Evolutionary conservation across 2,888 invertebrate species (phyloP), one percentile per base, ranked within the genome.

Genomic region (Andrena haemorrhoa): DNA sequence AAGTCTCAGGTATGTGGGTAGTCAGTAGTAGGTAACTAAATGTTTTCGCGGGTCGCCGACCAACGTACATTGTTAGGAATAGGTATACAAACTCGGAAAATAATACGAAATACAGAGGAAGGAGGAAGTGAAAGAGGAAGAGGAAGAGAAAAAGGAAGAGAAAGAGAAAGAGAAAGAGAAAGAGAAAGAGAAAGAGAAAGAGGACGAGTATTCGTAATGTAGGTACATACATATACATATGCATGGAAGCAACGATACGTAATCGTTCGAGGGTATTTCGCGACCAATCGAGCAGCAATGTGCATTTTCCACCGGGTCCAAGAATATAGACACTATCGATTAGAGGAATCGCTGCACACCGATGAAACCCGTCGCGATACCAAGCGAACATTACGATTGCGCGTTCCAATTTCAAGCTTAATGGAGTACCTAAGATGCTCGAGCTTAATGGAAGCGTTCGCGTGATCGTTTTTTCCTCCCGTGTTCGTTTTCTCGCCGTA

Each of bases 341-440:
- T 74, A 69, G 68, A 23, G 61, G 64, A 75, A 83, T 86, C 68
- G 75, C 58, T 58, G n/a, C 35, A 41, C 65, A 72, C 53, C 58
- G 79, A 83, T 69, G 76, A 76, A 72, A 47, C 35, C 64, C n/a
- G 79, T 70, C 47, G 83, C 74, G 83, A 74, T 76, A 75, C 79
- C 47, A 49, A 58, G 51, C 68, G 75, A 76, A 69, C 83, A 83
- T 85, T 86, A 83, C 83, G 79, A 71, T 63, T 51, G 53, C 72
- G 77, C 77, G 86, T 80, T 79, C 80, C 83, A 72, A 88, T 86
- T 85, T 77, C 77, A 33, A 75, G 79, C 76, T 85, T 85, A 85
- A 85, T 73, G 85, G 87, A 84, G 87, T 77, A 78, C 77, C 82
- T 75, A 82, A 79, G 84, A 79, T 65, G 77, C 75, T 65, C 65